Evolutionary conservation across 2,888 invertebrate genomes (phyloP).

Genomic region (Caenorhabditis sp.): DNA sequence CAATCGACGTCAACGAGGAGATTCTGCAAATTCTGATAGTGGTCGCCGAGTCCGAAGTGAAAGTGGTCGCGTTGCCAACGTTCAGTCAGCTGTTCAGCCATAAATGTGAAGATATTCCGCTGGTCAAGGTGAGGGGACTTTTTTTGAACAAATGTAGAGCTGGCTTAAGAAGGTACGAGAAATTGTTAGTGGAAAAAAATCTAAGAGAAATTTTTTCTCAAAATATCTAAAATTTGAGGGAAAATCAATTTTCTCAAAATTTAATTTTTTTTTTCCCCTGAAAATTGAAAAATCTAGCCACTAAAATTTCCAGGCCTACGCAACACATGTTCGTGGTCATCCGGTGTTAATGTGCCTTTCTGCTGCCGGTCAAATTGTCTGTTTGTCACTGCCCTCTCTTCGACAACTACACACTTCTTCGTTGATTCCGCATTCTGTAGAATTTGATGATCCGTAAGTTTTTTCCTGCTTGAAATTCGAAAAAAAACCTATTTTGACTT

Average conservation of each 20-base stretch:
- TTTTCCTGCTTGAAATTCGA: too few relatives aligned
- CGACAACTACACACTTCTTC: slow-evolving; percentile 89
- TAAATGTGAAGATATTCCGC: slow-evolving; percentile 61
- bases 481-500: neutral
- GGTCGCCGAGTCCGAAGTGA: slow-evolving; percentile 64
- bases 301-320: slow-evolving; percentile 42
- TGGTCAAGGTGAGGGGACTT: slow-evolving; percentile 65
- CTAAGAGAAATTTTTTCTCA: too few relatives aligned
- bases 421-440: slow-evolving; percentile 80
- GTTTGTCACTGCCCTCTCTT: slow-evolving; percentile 93
- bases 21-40: slow-evolving; percentile 59
- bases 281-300: neutral
- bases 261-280: too few relatives aligned
- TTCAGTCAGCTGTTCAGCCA: slow-evolving; percentile 61
- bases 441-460: slow-evolving; percentile 68
- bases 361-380: slow-evolving; percentile 78
- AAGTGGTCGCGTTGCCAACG: slow-evolving; percentile 62
- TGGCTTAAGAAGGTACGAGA: too few relatives aligned
- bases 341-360: slow-evolving; percentile 64
- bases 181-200: too few relatives aligned
- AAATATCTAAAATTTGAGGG: too few relatives aligned
- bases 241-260: too few relatives aligned
- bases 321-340: slow-evolving; percentile 64
- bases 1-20: slow-evolving; percentile 48
- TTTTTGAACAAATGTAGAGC: too few relatives aligned